phyloP scores from a whole-genome alignment of 2,888 invertebrate genomes.

The Folsomia manolachei region DNA sequence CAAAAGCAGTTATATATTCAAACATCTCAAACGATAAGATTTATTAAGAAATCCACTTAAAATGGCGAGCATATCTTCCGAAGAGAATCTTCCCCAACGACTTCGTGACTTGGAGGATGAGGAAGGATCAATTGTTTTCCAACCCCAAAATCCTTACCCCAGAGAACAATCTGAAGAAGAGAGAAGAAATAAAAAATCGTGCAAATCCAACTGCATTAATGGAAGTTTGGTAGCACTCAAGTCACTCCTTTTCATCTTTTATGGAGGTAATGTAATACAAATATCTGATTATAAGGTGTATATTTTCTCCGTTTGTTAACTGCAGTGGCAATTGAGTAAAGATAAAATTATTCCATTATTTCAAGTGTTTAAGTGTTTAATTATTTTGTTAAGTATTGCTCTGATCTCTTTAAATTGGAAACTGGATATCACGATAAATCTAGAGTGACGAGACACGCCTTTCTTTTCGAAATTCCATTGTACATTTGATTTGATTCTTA shows the following conservation, averaged over 20 bases:
- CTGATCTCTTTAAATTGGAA: too few species aligned
- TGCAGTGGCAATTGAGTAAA: background rate
- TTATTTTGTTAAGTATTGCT: too few species aligned
- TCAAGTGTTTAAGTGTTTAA: too few species aligned
- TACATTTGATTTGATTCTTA: too few species aligned
- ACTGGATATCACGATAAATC: too few species aligned
- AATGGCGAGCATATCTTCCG: slow-evolving; percentile 12
- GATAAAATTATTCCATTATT: background rate
- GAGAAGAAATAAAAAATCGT: slow-evolving; percentile 33
- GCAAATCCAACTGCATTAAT: slow-evolving; percentile 46
- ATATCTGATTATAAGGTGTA: background rate
- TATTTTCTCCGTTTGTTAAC: background rate
- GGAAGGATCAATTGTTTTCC: slow-evolving; percentile 19
- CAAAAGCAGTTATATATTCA: too few species aligned
- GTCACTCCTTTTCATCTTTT: slow-evolving; percentile 48
- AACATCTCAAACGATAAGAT: background rate
- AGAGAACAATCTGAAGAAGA: slow-evolving; percentile 29
- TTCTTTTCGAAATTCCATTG: too few species aligned
- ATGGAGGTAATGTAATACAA: slow-evolving; percentile 40
- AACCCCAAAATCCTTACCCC: slow-evolving; percentile 31
- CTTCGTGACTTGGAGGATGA: slow-evolving; percentile 18
- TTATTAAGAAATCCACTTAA: background rate
- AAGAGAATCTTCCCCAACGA: background rate
- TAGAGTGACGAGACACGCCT: too few species aligned
- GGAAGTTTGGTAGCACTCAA: slow-evolving; percentile 45